Percentiles rank a stretch among this genome's conserved stretches.
Conservation (phyloP, 2,888 invertebrate genomes). For the Bhutanitis thaidina region DNA sequence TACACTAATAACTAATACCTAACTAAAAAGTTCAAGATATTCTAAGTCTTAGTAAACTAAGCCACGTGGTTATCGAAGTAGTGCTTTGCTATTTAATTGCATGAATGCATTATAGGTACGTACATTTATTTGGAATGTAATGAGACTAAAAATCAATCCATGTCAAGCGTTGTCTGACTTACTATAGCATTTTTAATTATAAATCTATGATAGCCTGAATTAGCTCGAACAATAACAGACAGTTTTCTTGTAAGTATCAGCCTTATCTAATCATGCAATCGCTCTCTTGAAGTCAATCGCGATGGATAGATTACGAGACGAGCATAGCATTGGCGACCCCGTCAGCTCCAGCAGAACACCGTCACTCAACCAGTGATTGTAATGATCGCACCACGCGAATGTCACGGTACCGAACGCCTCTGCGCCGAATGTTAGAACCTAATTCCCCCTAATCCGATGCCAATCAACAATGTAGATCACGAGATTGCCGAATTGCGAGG, state of each 20-base stretch:
- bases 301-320: conserved; percentile 53
- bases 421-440: conserved; percentile 49
- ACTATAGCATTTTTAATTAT: conserved; percentile 64
- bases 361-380: conserved; percentile 47
- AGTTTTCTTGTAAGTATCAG: conserved; percentile 51
- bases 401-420: conserved; percentile 59
- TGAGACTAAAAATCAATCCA: conserved; percentile 27
- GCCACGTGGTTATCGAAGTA: too few species aligned
- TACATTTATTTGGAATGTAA: background rate
- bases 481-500: conserved; percentile 63
- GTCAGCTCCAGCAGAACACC: conserved; percentile 47
- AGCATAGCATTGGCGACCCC: conserved; percentile 61
- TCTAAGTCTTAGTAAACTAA: too few species aligned
- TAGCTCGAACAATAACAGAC: conserved; percentile 45
- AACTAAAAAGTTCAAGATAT: too few species aligned
- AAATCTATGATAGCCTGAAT: conserved; percentile 54
- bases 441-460: conserved; percentile 68
- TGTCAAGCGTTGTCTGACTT: conserved; percentile 65
- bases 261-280: conserved; percentile 57
- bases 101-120: too few species aligned
- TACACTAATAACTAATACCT: too few species aligned
- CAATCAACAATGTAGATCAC: conserved; percentile 76
- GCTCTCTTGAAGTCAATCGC: conserved; percentile 40
- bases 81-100: too few species aligned
- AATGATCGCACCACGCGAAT: conserved; percentile 64